phyloP scores from a whole-genome alignment of 2,113 vertebrate genomes.

The Edolisoma coerulescens region DNA sequence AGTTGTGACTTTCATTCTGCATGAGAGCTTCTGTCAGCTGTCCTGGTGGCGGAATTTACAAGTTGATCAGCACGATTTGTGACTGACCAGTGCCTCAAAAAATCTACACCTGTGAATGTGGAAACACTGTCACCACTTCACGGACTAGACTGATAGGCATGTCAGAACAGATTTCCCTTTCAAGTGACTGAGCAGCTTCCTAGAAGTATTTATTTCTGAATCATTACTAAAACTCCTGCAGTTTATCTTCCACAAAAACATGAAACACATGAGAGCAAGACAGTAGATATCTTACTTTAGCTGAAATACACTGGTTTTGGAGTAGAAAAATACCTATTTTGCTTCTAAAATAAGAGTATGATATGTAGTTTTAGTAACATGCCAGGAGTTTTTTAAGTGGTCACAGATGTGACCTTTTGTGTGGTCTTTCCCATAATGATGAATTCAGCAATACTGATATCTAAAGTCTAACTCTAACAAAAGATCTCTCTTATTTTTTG shows the following conservation, averaged over 20 bases:
- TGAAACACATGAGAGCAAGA: background rate
- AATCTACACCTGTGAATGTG: background rate
- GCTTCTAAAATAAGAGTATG: background rate
- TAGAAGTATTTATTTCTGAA: background rate
- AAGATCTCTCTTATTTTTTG: background rate
- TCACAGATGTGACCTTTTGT: background rate
- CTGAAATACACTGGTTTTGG: background rate
- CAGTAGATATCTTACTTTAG: background rate
- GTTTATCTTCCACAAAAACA: background rate
- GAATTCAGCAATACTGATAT: background rate
- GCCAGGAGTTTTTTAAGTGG: background rate
- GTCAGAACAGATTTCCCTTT: background rate
- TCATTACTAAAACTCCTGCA: background rate
- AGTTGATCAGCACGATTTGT: background rate
- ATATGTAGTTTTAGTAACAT: background rate
- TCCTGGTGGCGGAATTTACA: background rate
- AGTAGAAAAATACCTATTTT: background rate
- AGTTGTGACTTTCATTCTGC: background rate
- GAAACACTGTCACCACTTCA: background rate
- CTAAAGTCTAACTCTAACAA: background rate
- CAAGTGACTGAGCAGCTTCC: background rate
- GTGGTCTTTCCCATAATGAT: background rate
- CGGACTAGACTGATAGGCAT: background rate
- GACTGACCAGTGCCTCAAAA: background rate
- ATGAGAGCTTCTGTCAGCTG: background rate